Evolutionary conservation across 1,140 invertebrate species (phyloP).

Genomic region (Bombyx mandarina): DNA sequence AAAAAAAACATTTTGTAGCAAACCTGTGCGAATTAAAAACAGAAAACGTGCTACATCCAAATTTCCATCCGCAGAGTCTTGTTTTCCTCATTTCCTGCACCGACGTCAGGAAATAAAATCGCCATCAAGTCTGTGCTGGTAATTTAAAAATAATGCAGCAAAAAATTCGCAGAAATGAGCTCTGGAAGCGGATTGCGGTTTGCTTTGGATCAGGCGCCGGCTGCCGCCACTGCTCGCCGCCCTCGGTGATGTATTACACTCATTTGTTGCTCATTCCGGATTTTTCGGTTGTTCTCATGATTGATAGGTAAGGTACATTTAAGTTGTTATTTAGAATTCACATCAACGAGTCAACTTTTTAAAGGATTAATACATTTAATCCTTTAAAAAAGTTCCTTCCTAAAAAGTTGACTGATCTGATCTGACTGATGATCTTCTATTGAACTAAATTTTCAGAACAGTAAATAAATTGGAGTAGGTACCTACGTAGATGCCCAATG

Average conservation of each 20-base stretch:
- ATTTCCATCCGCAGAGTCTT: conserved; percentile 32
- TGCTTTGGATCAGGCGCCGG: conserved; percentile 27
- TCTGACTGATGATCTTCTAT: no score
- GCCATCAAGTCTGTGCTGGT: conserved; percentile 51
- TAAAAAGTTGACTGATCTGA: no score
- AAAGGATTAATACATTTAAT: no score
- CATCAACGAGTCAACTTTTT: no score
- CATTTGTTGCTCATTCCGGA: background rate
- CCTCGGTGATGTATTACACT: background rate
- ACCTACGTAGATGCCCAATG: no score
- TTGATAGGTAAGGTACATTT: background rate
- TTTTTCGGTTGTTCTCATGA: conserved; percentile 3
- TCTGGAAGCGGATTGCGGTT: conserved; percentile 44
- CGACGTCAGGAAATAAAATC: conserved; percentile 59
- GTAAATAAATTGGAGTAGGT: no score
- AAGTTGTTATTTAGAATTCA: no score
- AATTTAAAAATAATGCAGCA: conserved; percentile 62
- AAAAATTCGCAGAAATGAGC: conserved; percentile 47
- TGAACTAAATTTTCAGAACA: no score
- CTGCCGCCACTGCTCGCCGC: conserved; percentile 2
- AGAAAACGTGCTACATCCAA: conserved; percentile 22
- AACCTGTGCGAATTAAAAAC: background rate
- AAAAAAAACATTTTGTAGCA: background rate
- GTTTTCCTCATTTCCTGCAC: conserved; percentile 49
- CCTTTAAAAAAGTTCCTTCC: no score